A percentile compares a stretch with the other conserved stretches of the same genome.
Conservation (phyloP, 1,140 invertebrate genomes). For the Probaryconus sp. region DNA sequence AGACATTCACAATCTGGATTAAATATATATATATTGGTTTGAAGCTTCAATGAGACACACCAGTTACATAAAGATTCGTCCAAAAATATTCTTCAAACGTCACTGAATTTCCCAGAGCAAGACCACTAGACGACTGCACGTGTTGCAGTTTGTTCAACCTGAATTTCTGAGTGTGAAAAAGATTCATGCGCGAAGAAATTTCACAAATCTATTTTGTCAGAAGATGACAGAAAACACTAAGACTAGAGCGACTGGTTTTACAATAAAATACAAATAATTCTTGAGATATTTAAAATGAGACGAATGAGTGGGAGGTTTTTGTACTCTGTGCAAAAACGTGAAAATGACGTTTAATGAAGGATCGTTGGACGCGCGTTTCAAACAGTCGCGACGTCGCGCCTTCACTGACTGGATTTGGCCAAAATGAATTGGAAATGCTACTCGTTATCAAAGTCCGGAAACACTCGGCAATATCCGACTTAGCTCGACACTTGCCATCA, state of each 20-base stretch:
- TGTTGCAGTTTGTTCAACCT: conserved; percentile 1
- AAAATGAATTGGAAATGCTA: conserved; percentile 58
- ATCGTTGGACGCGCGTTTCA: conserved; percentile 19
- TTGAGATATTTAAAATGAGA: neutral
- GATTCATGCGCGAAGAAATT: too few relatives aligned
- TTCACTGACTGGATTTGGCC: conserved; percentile 43
- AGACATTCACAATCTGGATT: too few relatives aligned
- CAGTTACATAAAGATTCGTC: conserved; percentile 58
- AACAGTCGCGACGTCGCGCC: conserved; percentile 41
- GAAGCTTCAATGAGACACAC: too few relatives aligned
- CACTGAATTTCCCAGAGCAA: conserved; percentile 1
- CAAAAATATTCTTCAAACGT: conserved; percentile 60
- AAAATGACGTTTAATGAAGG: neutral
- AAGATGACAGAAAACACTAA: neutral
- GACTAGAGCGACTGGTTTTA: neutral
- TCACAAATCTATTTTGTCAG: too few relatives aligned
- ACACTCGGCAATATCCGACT: conserved; percentile 51
- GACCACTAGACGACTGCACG: neutral
- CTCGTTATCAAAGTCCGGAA: conserved; percentile 60
- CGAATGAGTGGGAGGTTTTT: too few relatives aligned
- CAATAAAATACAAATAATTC: neutral
- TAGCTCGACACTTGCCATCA: conserved; percentile 24
- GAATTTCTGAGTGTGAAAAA: conserved; percentile 8
- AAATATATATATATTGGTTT: too few relatives aligned
- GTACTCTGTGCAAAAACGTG: too few relatives aligned